Evolutionary conservation across 2,888 invertebrate species (phyloP).

Genomic region (Adelphocoris suturalis): DNA sequence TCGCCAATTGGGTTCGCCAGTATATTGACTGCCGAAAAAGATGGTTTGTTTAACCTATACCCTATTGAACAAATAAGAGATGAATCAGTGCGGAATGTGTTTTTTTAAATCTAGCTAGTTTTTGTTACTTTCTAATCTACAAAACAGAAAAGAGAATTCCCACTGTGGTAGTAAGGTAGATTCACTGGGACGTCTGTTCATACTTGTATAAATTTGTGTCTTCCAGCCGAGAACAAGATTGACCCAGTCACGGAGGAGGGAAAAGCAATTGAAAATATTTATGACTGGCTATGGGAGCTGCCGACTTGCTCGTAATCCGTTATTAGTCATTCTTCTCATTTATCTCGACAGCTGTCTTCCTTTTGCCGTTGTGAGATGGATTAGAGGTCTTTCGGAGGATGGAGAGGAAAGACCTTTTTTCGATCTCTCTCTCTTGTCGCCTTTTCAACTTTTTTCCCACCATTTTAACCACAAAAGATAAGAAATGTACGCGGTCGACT

Average conservation of each 20-base stretch:
- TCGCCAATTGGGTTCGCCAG: too few relatives aligned
- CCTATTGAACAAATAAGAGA: too few relatives aligned
- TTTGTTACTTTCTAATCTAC: too few relatives aligned
- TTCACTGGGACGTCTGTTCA: too few relatives aligned
- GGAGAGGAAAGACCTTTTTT: neutral
- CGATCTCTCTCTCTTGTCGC: neutral
- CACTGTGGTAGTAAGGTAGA: too few relatives aligned
- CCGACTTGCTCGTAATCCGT: conserved; percentile 2
- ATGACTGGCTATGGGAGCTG: conserved; percentile 20
- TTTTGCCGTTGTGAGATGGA: conserved; percentile 1
- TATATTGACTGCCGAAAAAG: too few relatives aligned
- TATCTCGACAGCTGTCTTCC: conserved; percentile 22
- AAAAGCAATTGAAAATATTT: conserved; percentile 45
- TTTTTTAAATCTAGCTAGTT: too few relatives aligned
- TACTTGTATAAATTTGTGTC: too few relatives aligned
- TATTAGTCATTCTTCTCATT: conserved; percentile 47
- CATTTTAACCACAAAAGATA: neutral
- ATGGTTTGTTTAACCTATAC: too few relatives aligned
- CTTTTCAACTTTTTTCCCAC: neutral
- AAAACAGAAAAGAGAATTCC: too few relatives aligned
- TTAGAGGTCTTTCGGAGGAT: neutral
- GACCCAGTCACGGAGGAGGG: neutral
- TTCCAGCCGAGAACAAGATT: too few relatives aligned
- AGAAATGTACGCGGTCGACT: neutral
- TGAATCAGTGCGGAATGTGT: too few relatives aligned